These are phyloP conservation scores for Willisornis vidua DNA, from an alignment of 2,113 vertebrate genomes.

Conservation along the genomic window DNA sequence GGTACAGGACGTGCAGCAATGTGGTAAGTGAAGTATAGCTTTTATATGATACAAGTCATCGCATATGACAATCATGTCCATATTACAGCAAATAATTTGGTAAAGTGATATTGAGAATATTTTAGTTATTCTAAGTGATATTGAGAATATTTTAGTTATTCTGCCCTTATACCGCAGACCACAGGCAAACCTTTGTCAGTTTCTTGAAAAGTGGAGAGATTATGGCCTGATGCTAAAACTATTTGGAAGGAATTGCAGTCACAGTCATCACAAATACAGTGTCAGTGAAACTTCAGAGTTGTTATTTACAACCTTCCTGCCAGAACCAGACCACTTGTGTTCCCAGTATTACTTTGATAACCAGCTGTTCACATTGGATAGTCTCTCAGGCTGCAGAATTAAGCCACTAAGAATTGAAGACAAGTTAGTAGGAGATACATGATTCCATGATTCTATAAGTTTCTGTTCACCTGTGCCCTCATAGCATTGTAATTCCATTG, in stretches of 20 bases:
- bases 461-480: neutral
- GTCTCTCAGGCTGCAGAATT: neutral
- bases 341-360: neutral
- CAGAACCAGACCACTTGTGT: neutral
- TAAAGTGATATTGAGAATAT: neutral
- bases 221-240: neutral
- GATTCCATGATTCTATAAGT: neutral
- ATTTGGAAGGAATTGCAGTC: neutral
- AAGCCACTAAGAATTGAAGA: neutral
- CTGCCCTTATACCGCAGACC: neutral
- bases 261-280: neutral
- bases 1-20: slow-evolving; percentile 95
- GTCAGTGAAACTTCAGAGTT: neutral
- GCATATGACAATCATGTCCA: fast-evolving
- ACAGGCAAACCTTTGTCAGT: neutral
- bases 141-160: neutral
- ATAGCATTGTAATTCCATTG: neutral
- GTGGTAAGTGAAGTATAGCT: slow-evolving; percentile 84
- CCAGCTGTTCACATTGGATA: neutral
- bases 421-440: neutral
- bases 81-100: neutral
- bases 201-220: neutral
- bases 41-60: neutral
- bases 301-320: neutral
- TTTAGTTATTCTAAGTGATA: neutral